Base-by-base conservation (phyloP, 2,113 vertebrate genomes). In the Chascanopsetta lugubris region DNA sequence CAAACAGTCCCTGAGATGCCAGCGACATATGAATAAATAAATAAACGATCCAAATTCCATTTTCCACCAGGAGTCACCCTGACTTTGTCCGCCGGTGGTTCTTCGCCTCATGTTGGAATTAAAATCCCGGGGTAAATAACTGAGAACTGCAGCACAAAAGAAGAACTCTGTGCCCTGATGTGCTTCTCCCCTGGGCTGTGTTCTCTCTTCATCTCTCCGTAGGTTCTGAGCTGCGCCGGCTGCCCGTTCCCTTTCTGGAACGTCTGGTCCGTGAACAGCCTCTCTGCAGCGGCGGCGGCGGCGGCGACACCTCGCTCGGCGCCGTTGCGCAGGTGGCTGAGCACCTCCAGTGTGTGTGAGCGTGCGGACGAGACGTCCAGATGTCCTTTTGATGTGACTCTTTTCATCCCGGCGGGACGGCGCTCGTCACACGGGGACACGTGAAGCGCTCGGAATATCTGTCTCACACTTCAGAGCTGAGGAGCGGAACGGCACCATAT, bases 391-490 rank as follows among this genome's bases (percentile, higher is more conserved):
- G 45, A 77, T 70, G 64, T 32, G 60, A 48, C 72, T 69, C 51
- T 18, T 60, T 65, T 50, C 22, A 27, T 30, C 61, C 15, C 12
- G 12, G 20, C 60, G 46, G 61, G 27, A 45, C 9, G 7, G 54
- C 24, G 21, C 29, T 43, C 66, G 58, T 70, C 62, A 63, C 55
- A 58, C 26, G 40, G 15, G 42, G 59, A 61, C 12, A 5, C 26
- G 51, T 24, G 13, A 18, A 48, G 63, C 64, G 45, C 61, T 74
- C 43, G 49, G 63, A 46, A 66, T 34, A 38, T 46, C 50, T n/a
- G 40, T 69, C 59, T 12, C 38, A 66, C 76, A n/a, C 51, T 79
- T 80, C 59, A 84, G 78, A 85, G 62, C 50, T 8, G 7, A 32
- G 56, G 62, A 38, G 46, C 2, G 54, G 18, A 69, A 75, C 76